Evolutionary conservation across 2,888 invertebrate species (phyloP).

Genomic region (Heliconius sara): DNA sequence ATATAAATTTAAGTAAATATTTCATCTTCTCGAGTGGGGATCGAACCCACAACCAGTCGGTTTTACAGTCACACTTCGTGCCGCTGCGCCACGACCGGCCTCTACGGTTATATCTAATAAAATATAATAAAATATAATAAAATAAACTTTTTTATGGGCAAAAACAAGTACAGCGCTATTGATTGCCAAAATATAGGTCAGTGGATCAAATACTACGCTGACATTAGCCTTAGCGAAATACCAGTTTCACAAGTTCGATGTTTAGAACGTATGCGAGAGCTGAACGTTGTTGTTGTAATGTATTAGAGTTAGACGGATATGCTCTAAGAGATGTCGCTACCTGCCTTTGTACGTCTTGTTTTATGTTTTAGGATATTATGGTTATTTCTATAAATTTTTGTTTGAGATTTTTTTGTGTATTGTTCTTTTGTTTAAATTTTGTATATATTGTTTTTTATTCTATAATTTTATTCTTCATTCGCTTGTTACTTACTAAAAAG

Average conservation of each 20-base stretch:
- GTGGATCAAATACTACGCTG: slow-evolving; percentile 12
- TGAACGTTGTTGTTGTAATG: background rate
- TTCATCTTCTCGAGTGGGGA: too few species aligned
- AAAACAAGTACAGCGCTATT: slow-evolving; percentile 1
- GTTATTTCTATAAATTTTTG: background rate
- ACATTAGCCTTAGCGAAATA: slow-evolving; percentile 20
- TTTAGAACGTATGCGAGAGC: background rate
- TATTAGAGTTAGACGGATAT: background rate
- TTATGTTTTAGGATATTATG: too few species aligned
- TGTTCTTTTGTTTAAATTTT: too few species aligned
- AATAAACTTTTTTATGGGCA: background rate
- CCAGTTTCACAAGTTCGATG: background rate
- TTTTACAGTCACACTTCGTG: too few species aligned
- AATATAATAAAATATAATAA: too few species aligned
- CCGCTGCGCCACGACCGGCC: too few species aligned
- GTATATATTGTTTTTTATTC: too few species aligned
- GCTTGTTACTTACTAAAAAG: too few species aligned
- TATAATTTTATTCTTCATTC: too few species aligned
- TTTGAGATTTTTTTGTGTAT: background rate
- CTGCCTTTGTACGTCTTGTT: background rate
- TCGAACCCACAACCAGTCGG: too few species aligned
- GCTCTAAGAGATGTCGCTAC: too few species aligned
- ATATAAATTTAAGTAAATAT: too few species aligned
- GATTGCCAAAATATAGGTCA: slow-evolving; percentile 36
- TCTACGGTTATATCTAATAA: background rate